Evolutionary conservation across 2,797 vertebrate species (phyloP).

Genomic region (Girardinus metallicus): DNA sequence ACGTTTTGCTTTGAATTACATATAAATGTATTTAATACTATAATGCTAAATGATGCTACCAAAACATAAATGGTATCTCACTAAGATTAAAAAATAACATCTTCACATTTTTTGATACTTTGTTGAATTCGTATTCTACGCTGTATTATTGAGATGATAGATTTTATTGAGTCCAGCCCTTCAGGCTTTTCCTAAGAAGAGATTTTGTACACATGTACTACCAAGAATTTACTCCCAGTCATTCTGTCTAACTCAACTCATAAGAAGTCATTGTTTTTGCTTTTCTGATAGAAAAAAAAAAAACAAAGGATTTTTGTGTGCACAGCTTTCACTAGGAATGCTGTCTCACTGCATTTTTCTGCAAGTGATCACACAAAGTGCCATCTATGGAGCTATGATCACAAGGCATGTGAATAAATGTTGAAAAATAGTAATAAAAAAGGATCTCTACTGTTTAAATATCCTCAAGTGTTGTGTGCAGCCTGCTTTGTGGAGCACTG

Average conservation of each 20-base stretch:
- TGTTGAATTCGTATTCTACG: constrained; percentile 37
- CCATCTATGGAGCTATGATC: constrained; percentile 59
- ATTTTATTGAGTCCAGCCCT: constrained; percentile 11
- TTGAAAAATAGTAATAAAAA: constrained; percentile 40
- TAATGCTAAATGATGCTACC: not conserved
- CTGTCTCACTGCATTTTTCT: constrained; percentile 23
- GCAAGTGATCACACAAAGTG: constrained; percentile 22
- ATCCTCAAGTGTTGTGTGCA: constrained; percentile 50
- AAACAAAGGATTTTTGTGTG: not conserved
- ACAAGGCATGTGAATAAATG: constrained; percentile 66
- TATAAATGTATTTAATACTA: not conserved
- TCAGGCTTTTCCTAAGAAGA: constrained; percentile 6
- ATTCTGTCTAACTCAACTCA: constrained; percentile 10
- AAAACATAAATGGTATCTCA: constrained; percentile 12
- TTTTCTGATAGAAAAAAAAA: not conserved
- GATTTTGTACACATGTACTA: not conserved
- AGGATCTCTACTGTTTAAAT: not conserved
- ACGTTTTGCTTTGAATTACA: constrained; percentile 23
- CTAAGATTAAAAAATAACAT: constrained; percentile 5
- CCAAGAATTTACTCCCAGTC: not conserved
- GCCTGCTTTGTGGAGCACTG: constrained; percentile 3
- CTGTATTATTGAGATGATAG: constrained; percentile 52
- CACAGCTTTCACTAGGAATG: constrained; percentile 15
- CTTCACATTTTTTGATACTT: constrained; percentile 19
- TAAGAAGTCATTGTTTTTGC: constrained; percentile 1